Conservation (phyloP, 2,113 vertebrate species). For the Columbina picui region DNA sequence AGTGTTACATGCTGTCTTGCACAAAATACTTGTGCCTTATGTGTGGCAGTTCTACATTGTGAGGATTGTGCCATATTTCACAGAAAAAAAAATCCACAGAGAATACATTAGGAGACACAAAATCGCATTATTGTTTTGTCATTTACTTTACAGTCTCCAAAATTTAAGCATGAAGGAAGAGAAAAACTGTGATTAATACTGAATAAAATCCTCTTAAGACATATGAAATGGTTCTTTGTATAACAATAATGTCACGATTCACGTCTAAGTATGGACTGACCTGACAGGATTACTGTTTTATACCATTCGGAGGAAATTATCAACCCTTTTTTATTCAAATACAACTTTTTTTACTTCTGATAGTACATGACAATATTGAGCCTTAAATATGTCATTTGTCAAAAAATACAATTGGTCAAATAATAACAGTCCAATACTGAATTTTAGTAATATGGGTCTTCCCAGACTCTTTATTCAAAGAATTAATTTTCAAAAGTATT, state of each 20-base stretch:
- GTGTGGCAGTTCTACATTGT: accelerated
- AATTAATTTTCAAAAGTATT: background rate
- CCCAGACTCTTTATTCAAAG: background rate
- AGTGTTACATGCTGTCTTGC: background rate
- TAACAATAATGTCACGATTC: background rate
- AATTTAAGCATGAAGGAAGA: background rate
- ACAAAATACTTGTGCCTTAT: background rate
- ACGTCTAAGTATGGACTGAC: background rate
- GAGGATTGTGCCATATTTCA: background rate
- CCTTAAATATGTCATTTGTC: background rate
- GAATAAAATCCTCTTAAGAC: conserved; percentile 10
- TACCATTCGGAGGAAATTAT: background rate
- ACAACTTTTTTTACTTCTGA: background rate
- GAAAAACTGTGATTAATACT: background rate
- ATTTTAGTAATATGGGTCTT: background rate
- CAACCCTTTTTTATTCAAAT: background rate
- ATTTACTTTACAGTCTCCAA: background rate
- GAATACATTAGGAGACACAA: background rate
- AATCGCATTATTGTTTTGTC: background rate
- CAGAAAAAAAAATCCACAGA: background rate
- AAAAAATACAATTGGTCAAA: background rate
- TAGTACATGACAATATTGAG: background rate
- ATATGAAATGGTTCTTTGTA: conserved; percentile 2
- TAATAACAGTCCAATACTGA: background rate
- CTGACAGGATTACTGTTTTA: background rate